Conservation (phyloP, 2,797 vertebrate genomes). For the Protonibea diacanthus region DNA sequence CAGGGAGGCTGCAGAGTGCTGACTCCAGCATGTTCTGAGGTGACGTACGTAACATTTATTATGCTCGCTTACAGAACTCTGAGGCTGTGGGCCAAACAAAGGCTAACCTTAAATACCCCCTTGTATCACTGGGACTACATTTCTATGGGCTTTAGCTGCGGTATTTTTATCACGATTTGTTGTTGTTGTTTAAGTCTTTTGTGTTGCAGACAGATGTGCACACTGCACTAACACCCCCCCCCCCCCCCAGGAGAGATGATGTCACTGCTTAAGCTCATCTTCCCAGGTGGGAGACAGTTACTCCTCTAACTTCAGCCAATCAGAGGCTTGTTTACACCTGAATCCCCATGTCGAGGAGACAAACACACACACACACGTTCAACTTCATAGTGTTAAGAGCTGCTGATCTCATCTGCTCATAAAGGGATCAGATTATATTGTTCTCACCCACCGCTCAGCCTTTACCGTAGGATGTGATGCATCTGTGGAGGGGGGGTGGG, state of each 20-base stretch:
- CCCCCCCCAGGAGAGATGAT: constrained; percentile 37
- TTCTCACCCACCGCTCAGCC: constrained; percentile 22
- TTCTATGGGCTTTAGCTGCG: not conserved
- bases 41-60: constrained; percentile 35
- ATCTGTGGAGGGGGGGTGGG: not conserved
- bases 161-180: not conserved
- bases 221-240: constrained; percentile 11
- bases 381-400: constrained; percentile 11
- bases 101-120: constrained; percentile 33
- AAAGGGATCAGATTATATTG: constrained; percentile 32
- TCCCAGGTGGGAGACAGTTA: constrained; percentile 52
- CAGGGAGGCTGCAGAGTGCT: constrained; percentile 60
- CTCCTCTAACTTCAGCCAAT: constrained; percentile 52
- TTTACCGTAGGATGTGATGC: constrained; percentile 9
- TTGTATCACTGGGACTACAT: not conserved
- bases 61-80: not conserved
- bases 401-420: constrained; percentile 52
- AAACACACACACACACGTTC: too few relatives aligned
- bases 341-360: not conserved
- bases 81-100: constrained; percentile 15
- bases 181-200: constrained; percentile 18
- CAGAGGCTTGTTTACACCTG: constrained; percentile 54
- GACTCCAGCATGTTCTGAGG: constrained; percentile 54
- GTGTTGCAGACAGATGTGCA: constrained; percentile 50
- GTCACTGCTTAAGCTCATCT: constrained; percentile 53